Evolutionary conservation across 2,888 invertebrate genomes (phyloP), one percentile per base, ranked within the genome.

Genomic region (Drosophila paucipuncta): DNA sequence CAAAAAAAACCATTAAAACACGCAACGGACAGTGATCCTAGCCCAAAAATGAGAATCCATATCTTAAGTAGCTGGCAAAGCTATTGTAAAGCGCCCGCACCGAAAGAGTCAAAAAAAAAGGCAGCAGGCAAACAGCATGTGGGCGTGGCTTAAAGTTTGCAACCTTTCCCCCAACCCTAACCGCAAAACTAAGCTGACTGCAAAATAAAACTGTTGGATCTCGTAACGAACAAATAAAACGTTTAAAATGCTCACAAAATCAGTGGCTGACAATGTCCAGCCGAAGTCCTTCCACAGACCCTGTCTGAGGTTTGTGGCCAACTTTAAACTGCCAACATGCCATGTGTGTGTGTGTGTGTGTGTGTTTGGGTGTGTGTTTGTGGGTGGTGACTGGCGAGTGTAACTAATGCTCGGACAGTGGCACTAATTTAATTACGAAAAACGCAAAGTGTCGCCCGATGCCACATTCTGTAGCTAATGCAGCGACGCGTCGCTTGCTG

Each of bases 391-490:
- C 73, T 74, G 77, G 65, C 69, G 82, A 85, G 75, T 84, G 90
- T 86, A 90, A 85, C 90, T 90, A 91, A 91, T 91, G 91, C 86
- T 82, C 83, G 85, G 80, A 82, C 90, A 77, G 82, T 85, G 82
- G 89, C 91, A 89, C 91, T 91, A 91, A 91, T 91, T 91, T 91
- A 91, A 91, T 91, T 91, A 91, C 89, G 78, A 83, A 90, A 85
- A 91, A 91, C 87, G 87, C 90, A 87, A 89, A 90, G 87, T 90
- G 91, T 90, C 87, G 83, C 86, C 78, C 57, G 67, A 70, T 59
- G 89, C 84, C 82, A 86, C 87, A 89, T 86, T 83, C 68, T 76
- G 69, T 60, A 78, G 86, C 90, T 89, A 83, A 86, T 85, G 85
- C 80, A 82, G 68, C 79, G 66, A 60, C 63, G 63, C 60, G 72